Evolutionary conservation across 1,140 invertebrate genomes (phyloP).

Genomic region (Drosophila bocqueti): DNA sequence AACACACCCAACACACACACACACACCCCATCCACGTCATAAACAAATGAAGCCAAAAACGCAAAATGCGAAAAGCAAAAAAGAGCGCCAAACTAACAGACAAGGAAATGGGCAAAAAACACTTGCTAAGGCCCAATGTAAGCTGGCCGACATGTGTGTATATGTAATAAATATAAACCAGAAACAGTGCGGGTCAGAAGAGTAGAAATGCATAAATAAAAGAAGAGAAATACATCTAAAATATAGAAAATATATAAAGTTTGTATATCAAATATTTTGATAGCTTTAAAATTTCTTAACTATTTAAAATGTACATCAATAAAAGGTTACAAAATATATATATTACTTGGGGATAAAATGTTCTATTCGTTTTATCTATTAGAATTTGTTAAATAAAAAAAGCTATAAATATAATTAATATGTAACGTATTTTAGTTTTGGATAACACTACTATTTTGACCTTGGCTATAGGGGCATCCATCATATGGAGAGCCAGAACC

Average conservation of each 20-base stretch:
- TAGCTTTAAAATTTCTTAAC: too few species aligned
- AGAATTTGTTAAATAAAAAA: background rate
- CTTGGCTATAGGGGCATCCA: background rate
- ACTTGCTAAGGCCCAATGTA: constrained; percentile 56
- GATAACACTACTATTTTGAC: background rate
- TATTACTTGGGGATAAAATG: too few species aligned
- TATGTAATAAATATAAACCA: constrained; percentile 31
- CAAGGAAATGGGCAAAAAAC: constrained; percentile 69
- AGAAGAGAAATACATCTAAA: background rate
- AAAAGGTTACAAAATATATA: too few species aligned
- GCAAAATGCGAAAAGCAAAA: constrained; percentile 36
- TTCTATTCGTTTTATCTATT: too few species aligned
- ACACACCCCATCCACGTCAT: constrained; percentile 33
- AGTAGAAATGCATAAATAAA: background rate
- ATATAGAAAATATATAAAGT: background rate
- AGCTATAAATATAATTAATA: background rate
- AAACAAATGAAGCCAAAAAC: constrained; percentile 73
- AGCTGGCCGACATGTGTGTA: constrained; percentile 39
- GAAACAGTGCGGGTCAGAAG: constrained; percentile 9
- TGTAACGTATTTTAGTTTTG: background rate
- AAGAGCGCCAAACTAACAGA: constrained; percentile 41
- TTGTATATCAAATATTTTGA: too few species aligned
- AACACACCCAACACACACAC: background rate
- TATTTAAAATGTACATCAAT: too few species aligned
- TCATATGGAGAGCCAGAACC: constrained; percentile 2